Percentiles rank a stretch among this genome's conserved stretches.
phyloP scores from a whole-genome alignment of 2,797 vertebrate species.

The Fringilla coelebs region DNA sequence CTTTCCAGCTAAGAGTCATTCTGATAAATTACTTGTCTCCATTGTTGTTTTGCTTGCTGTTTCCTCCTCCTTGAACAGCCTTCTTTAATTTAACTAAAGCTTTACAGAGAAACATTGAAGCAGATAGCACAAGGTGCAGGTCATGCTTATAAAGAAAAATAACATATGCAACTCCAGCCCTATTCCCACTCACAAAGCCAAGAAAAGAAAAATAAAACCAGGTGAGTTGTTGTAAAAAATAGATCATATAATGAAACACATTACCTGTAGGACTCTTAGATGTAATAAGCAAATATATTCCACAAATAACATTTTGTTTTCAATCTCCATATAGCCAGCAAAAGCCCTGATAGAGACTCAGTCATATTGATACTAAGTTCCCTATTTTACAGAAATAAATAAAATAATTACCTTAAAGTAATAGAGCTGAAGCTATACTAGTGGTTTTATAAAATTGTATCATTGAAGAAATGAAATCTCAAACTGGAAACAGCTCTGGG shows the following conservation, averaged over 20 bases:
- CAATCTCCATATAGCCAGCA: not conserved
- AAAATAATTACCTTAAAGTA: not conserved
- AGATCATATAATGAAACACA: not conserved
- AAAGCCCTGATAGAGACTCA: not conserved
- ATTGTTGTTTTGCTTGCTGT: not conserved
- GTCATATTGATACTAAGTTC: not conserved
- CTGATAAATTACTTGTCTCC: not conserved
- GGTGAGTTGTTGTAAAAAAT: not conserved
- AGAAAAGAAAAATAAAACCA: not conserved
- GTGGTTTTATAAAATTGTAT: not conserved
- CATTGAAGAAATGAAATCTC: not conserved
- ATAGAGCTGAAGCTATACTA: not conserved
- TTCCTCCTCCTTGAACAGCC: not conserved
- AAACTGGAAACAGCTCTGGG: not conserved
- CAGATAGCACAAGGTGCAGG: not conserved
- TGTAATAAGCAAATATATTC: not conserved
- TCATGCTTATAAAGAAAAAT: not conserved
- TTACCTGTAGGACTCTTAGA: not conserved
- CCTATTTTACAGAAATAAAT: not conserved
- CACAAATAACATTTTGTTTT: not conserved
- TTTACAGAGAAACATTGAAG: not conserved
- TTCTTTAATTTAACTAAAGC: not conserved
- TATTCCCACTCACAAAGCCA: not conserved
- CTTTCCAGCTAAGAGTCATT: not conserved
- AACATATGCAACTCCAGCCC: not conserved